phyloP scores from a whole-genome alignment of 2,888 invertebrate species.

The Tolmerus cingulatus region DNA sequence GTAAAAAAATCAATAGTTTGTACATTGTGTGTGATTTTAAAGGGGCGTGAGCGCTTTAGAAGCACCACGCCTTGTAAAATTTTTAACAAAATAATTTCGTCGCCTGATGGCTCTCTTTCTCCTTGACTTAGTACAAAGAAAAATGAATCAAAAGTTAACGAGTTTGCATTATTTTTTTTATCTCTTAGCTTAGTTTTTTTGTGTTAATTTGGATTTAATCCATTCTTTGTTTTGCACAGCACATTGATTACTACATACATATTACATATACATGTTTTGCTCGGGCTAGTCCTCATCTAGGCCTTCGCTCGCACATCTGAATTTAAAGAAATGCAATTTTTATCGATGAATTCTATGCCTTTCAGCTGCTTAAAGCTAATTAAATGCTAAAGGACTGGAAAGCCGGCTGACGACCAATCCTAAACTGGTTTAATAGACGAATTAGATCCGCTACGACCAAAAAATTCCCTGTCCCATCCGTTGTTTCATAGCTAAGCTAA shows the following conservation, averaged over 20 bases:
- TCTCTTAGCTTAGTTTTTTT: neutral
- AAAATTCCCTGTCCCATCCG: neutral
- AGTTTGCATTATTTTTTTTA: neutral
- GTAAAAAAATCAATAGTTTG: constrained; percentile 33
- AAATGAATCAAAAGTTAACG: constrained; percentile 21
- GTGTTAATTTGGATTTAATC: constrained; percentile 28
- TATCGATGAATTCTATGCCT: neutral
- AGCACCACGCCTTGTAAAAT: constrained; percentile 11
- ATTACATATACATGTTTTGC: neutral
- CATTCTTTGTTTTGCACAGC: constrained; percentile 39
- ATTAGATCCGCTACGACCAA: neutral
- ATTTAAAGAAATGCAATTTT: neutral
- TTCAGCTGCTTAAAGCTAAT: neutral
- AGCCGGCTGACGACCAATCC: neutral
- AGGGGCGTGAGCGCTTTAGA: neutral
- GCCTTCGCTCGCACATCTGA: neutral
- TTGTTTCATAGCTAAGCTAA: neutral
- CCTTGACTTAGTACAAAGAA: constrained; percentile 13
- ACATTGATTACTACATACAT: constrained; percentile 36
- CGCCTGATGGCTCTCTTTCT: neutral
- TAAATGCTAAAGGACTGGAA: neutral
- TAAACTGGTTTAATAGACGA: neutral
- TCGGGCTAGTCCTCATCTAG: neutral
- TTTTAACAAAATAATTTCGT: constrained; percentile 29
- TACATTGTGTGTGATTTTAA: constrained; percentile 30